Evolutionary conservation across 2,888 invertebrate genomes (phyloP).

Genomic region (Heliconius ismenius): DNA sequence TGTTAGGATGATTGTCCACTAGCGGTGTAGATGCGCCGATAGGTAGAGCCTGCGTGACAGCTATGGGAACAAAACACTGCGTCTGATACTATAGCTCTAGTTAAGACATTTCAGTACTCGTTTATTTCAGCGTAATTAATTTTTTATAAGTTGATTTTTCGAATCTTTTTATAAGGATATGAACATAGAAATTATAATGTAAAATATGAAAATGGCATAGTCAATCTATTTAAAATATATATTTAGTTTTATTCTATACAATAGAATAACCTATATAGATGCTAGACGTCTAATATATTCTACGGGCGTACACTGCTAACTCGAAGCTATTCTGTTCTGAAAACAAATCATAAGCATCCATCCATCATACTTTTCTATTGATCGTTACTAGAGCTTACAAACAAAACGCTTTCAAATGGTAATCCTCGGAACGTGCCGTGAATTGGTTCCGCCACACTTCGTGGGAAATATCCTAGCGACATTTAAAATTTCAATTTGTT

Average conservation of each 20-base stretch:
- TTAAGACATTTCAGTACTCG: conserved; percentile 6
- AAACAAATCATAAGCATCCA: conserved; percentile 76
- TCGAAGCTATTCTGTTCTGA: conserved; percentile 73
- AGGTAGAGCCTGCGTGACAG: conserved; percentile 71
- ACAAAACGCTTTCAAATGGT: conserved; percentile 79
- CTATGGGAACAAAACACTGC: conserved; percentile 73
- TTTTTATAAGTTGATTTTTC: not conserved
- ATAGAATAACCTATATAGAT: conserved; percentile 27
- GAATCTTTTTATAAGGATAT: not conserved
- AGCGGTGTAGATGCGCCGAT: conserved; percentile 78
- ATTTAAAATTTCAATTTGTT: conserved; percentile 35
- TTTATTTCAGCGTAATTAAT: not conserved
- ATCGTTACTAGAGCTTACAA: conserved; percentile 71
- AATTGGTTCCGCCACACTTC: conserved; percentile 72
- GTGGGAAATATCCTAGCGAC: conserved; percentile 65
- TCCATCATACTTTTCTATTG: conserved; percentile 79
- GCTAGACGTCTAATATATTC: conserved; percentile 66
- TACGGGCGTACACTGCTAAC: conserved; percentile 69
- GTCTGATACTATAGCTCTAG: conserved; percentile 60
- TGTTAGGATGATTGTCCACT: conserved; percentile 81
- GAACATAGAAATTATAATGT: not conserved
- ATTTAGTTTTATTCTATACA: conserved; percentile 30
- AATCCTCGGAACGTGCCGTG: conserved; percentile 74
- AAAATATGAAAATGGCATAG: conserved; percentile 1
- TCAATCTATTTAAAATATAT: conserved; percentile 20